Evolutionary conservation across 2,113 vertebrate genomes (phyloP).

Genomic region (Toxotes jaculatrix): DNA sequence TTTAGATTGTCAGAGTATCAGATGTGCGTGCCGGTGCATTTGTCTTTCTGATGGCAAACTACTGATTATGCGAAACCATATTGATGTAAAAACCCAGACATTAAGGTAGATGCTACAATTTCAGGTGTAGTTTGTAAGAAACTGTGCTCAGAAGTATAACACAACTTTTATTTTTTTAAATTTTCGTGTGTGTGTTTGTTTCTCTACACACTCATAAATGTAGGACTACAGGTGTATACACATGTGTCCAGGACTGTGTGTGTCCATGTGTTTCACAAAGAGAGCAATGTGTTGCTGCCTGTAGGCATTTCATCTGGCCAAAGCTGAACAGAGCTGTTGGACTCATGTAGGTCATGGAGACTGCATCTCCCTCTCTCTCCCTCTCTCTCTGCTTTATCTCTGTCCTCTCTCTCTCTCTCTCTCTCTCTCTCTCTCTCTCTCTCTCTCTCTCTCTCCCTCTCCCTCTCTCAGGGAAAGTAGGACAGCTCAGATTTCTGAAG

Average conservation of each 20-base stretch:
- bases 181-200: background rate
- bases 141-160: background rate
- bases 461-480: conserved; percentile 82
- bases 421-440: conserved; percentile 12
- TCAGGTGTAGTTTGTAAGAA: background rate
- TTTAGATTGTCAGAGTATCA: conserved; percentile 6
- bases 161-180: background rate
- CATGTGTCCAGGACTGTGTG: conserved; percentile 18
- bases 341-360: conserved; percentile 87
- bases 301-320: conserved; percentile 69
- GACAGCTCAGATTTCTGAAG: conserved; percentile 84
- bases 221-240: conserved; percentile 19
- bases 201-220: background rate
- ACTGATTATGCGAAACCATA: background rate
- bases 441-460: conserved; percentile 28
- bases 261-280: conserved; percentile 48
- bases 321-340: conserved; percentile 75
- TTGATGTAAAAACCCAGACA: background rate
- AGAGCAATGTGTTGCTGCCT: conserved; percentile 72
- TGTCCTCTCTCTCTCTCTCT: background rate
- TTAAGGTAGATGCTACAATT: background rate
- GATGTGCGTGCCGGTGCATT: background rate
- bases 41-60: background rate
- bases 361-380: conserved; percentile 67
- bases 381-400: conserved; percentile 18